Evolutionary conservation across 2,113 vertebrate genomes (phyloP).

Genomic region (Mellivora capensis): DNA sequence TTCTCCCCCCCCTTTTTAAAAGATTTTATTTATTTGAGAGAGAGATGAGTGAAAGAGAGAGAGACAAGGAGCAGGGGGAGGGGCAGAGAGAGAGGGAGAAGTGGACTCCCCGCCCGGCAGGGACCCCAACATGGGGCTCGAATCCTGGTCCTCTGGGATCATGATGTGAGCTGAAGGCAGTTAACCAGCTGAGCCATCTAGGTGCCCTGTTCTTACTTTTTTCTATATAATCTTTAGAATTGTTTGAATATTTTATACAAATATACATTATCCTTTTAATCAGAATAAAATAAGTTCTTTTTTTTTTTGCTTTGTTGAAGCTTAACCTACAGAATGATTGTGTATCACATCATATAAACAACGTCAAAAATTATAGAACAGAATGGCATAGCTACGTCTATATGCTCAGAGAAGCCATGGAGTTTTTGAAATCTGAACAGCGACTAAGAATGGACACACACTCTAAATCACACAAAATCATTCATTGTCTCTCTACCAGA

Average conservation of each 20-base stretch:
- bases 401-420: neutral
- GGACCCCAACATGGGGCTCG: neutral
- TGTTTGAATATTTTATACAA: conserved; percentile 9
- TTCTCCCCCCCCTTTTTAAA: neutral
- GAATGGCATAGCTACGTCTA: neutral
- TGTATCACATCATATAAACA: neutral
- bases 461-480: neutral
- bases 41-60: neutral
- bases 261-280: neutral
- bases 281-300: neutral
- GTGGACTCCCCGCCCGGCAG: rapidly evolving
- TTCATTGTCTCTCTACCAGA: neutral
- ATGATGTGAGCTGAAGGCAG: neutral
- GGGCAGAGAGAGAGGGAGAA: neutral
- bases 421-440: conserved; percentile 2
- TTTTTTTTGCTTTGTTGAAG: neutral
- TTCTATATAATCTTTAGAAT: neutral
- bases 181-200: neutral
- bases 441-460: conserved; percentile 26
- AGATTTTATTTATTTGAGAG: neutral
- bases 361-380: neutral
- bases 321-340: neutral
- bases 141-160: neutral
- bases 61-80: neutral
- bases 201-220: neutral